A percentile compares a stretch with the other conserved stretches of the same genome.
Evolutionary conservation across 2,113 vertebrate genomes (phyloP).

Genomic region (Podarcis raffonei): DNA sequence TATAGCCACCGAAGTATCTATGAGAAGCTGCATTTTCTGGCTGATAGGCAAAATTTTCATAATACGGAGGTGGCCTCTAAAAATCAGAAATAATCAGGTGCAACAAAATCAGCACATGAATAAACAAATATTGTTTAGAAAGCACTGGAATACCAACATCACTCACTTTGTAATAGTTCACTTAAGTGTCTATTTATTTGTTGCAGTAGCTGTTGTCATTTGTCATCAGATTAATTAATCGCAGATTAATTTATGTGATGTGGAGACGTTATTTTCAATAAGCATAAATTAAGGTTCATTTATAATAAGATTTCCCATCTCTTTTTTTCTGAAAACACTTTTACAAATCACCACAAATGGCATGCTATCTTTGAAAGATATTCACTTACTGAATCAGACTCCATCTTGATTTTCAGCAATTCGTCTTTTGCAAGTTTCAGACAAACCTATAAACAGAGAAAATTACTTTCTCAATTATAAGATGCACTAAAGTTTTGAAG

Average conservation of each 20-base stretch:
- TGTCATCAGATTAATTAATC: too few relatives aligned
- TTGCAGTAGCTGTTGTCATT: too few relatives aligned
- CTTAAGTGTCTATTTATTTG: not conserved
- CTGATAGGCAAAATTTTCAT: slow-evolving; percentile 78
- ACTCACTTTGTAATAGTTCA: not conserved
- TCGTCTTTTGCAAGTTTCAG: not conserved
- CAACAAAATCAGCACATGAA: not conserved
- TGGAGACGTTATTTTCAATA: not conserved
- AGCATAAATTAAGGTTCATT: not conserved
- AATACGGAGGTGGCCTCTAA: slow-evolving; percentile 65
- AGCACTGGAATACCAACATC: not conserved
- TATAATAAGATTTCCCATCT: not conserved
- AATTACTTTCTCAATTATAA: not conserved
- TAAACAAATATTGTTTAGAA: too few relatives aligned
- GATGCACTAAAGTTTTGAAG: not conserved
- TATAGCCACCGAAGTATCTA: slow-evolving; percentile 28
- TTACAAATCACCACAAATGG: not conserved
- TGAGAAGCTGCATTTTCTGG: slow-evolving; percentile 44
- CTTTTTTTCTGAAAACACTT: not conserved
- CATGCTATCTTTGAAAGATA: not conserved
- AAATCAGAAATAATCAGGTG: not conserved
- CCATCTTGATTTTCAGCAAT: slow-evolving; percentile 9
- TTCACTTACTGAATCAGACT: slow-evolving; percentile 13
- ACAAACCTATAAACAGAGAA: slow-evolving; percentile 2
- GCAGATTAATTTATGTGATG: too few relatives aligned